Evolutionary conservation across 2,888 invertebrate genomes (phyloP).

Genomic region (Hipparchia sbordonii): DNA sequence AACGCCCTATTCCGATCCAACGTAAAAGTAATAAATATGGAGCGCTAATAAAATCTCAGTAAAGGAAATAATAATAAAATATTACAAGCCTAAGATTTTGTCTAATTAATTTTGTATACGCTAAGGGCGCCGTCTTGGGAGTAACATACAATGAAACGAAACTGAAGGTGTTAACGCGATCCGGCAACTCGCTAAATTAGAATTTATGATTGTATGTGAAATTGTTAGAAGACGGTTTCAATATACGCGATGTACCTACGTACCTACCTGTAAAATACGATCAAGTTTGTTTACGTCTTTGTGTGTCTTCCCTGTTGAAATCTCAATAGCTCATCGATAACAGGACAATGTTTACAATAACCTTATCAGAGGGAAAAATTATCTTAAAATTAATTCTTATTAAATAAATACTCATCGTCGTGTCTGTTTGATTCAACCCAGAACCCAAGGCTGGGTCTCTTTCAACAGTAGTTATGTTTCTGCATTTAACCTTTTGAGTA

Average conservation of each 20-base stretch:
- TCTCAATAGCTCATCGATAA: neutral
- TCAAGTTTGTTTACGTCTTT: conserved; percentile 18
- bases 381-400: conserved; percentile 17
- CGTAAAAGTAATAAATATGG: conserved; percentile 78
- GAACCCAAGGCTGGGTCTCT: no score
- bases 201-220: conserved; percentile 83
- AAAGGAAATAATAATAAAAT: conserved; percentile 81
- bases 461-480: no score
- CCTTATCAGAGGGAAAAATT: no score
- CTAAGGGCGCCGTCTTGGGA: conserved; percentile 78
- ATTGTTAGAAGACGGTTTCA: conserved; percentile 75
- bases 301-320: neutral
- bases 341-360: neutral
- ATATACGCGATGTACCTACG: conserved; percentile 27
- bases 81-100: conserved; percentile 78
- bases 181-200: conserved; percentile 77
- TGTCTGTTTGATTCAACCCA: no score
- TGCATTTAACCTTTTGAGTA: no score
- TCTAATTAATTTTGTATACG: conserved; percentile 82
- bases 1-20: conserved; percentile 76
- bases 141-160: conserved; percentile 76
- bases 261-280: conserved; percentile 10
- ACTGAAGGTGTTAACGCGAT: conserved; percentile 79
- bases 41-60: conserved; percentile 76
- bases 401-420: no score